Base-by-base conservation (phyloP, 2,113 vertebrate genomes). In the Pachycephala philippinensis region DNA sequence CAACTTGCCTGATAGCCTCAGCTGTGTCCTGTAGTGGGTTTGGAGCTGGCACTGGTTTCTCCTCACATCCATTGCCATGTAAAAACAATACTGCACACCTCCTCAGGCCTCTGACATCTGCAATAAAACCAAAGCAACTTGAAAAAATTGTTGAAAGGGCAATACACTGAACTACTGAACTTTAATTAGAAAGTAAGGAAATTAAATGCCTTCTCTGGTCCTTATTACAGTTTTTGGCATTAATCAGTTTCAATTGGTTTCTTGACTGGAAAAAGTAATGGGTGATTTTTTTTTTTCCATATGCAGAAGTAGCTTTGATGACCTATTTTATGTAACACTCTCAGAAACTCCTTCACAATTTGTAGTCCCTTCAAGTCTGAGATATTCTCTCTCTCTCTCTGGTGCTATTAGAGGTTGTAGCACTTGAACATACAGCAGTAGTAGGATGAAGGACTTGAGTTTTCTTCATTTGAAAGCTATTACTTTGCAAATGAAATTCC, bases 401-500 rank as follows among this genome's bases (percentile, higher is more conserved):
- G 17, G 5, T 77, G 28, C 74, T 85, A 3, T 77, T 90, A 79
- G 22, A 52, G 6, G 33, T 33, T 87, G 63, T 60, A 37, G 44
- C 53, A 35, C 53, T 87, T 56, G 75, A 88, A 64, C 5, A 23
- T 35, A 8, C 7, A 92, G 35, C 33, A 52, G 4, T 61, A 87
- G 42, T 49, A 71, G 72, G 39, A 61, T 57, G 57, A 69, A 93
- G 61, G 45, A 45, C 57, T 69, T 42, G n/a, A 52, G 14, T 79
- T 79, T 61, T 91, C 31, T 79, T 95, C 27, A 69, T 85, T 85
- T 93, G 61, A 87, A 80, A 66, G 63, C 61, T 91, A 60, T 94
- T 94, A 76, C 61, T 94, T 90, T 91, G 87, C 54, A 91, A 87
- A 91, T 91, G 33, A 91, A 93, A n/a, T 90, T 87, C 45, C 27